phyloP scores from a whole-genome alignment of 2,113 vertebrate species.

The Macquaria australasica region DNA sequence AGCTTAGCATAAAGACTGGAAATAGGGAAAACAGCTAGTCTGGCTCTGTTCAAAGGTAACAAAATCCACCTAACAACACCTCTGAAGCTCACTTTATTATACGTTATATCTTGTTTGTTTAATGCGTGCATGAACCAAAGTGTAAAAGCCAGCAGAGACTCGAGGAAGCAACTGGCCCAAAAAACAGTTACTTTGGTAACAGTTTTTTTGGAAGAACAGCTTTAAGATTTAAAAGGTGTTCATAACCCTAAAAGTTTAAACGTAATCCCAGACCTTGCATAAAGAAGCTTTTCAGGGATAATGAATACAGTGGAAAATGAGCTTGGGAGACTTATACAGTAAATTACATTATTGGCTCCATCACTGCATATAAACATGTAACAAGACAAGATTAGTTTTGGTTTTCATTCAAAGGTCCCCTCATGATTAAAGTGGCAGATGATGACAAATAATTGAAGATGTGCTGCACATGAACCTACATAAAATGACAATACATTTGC shows the following conservation, averaged over 20 bases:
- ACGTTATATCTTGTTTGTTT: background rate
- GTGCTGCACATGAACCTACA: conserved; percentile 7
- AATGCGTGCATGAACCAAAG: background rate
- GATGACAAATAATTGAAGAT: background rate
- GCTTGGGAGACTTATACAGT: conserved; percentile 1
- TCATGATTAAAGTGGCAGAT: conserved; percentile 35
- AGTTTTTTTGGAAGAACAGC: too few species aligned
- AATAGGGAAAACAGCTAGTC: background rate
- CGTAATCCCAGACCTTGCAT: background rate
- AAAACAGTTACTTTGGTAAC: too few species aligned
- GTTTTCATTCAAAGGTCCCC: conserved; percentile 37
- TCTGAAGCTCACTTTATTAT: background rate
- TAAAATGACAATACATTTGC: conserved; percentile 12
- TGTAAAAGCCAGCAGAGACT: background rate
- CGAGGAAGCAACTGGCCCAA: too few species aligned
- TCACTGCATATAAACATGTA: conserved; percentile 17
- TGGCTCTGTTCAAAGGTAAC: background rate
- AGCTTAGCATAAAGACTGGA: background rate
- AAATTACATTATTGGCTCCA: conserved; percentile 37
- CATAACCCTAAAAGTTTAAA: background rate
- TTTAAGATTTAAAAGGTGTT: background rate
- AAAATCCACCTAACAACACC: background rate
- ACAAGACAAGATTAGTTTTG: conserved; percentile 25
- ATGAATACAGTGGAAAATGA: conserved; percentile 1
- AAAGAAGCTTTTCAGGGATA: conserved; percentile 1